Base-by-base conservation (phyloP, 2,888 invertebrate genomes). In the Scaptomyza parva region DNA sequence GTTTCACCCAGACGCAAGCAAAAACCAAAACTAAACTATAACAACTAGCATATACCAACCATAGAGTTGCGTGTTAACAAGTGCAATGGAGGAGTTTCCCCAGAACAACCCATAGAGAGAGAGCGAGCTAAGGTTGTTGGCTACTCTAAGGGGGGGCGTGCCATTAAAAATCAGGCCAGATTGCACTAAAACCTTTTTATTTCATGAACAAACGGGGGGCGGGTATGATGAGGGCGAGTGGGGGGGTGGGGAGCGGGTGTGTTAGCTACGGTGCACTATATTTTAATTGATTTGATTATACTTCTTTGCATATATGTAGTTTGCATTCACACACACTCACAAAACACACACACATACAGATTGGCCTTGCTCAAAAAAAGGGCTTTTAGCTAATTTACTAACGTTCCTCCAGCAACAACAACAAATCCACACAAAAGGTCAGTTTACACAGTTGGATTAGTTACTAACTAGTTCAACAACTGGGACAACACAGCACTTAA, bases 251-350 rank as follows among this genome's bases (percentile, higher is more conserved):
- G n/a, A n/a, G n/a, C n/a, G n/a, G n/a, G n/a, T n/a, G n/a, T n/a
- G n/a, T n/a, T n/a, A n/a, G n/a, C n/a, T n/a, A n/a, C n/a, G n/a
- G n/a, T 64, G 58, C 41, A 50, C 66, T 57, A 57, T 71, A 80
- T 72, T 62, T 57, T 62, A 67, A 76, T 78, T 78, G 69, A 82
- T 69, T 76, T 68, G 60, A 82, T 81, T 82, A 68, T 59, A 14
- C 58, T 60, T 35, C 41, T 30, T 47, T 39, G 33, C 17, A 37
- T 28, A 30, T 53, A 22, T 33, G 28, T 59, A 30, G 41, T n/a
- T n/a, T 84, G 74, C 71, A 80, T 59, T 83, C 50, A 70, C 1
- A 24, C 24, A 2, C 1, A 24, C 1, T n/a, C n/a, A 26, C n/a
- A n/a, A n/a, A n/a, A n/a, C 35, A 17, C 53, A 33, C 18, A 39